A percentile compares a stretch with the other conserved stretches of the same genome.
These are phyloP conservation scores for Mugil cephalus DNA, from an alignment of 2,113 vertebrate genomes.

Conservation along the genomic window DNA sequence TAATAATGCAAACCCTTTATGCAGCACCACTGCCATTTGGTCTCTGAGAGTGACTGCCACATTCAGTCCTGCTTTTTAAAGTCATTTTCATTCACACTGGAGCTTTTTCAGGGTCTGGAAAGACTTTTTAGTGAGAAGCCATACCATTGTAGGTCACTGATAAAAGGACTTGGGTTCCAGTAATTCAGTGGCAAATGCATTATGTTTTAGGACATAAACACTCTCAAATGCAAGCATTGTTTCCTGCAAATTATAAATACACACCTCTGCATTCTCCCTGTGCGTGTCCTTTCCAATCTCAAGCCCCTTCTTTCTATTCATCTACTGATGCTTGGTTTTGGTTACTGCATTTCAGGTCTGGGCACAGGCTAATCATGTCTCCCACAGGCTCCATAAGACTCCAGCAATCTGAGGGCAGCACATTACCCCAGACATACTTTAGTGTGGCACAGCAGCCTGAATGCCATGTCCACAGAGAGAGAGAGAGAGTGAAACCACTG, in stretches of 20 bases:
- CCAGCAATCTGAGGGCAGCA: constrained; percentile 58
- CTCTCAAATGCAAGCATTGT: not conserved
- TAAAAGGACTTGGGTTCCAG: constrained; percentile 13
- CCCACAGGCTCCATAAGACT: constrained; percentile 61
- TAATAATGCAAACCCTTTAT: constrained; percentile 11
- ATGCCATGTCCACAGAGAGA: constrained; percentile 53
- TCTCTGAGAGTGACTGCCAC: constrained; percentile 30
- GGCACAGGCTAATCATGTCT: constrained; percentile 59
- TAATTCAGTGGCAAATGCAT: constrained; percentile 35
- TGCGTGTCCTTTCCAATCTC: constrained; percentile 10
- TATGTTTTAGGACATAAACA: constrained; percentile 14
- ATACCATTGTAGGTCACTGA: not conserved
- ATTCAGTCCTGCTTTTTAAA: constrained; percentile 30
- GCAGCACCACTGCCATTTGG: constrained; percentile 1
- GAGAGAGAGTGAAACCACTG: constrained; percentile 26
- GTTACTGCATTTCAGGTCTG: constrained; percentile 49
- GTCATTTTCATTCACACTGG: constrained; percentile 20
- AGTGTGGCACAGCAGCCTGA: constrained; percentile 57
- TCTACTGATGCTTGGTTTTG: constrained; percentile 41
- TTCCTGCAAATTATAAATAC: constrained; percentile 23
- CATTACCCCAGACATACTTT: constrained; percentile 56
- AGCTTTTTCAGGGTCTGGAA: not conserved
- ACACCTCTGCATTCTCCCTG: constrained; percentile 1
- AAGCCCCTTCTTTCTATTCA: constrained; percentile 35
- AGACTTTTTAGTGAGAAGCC: not conserved